Base-by-base conservation (phyloP, 2,888 invertebrate species). In the Drosophila ustulata region DNA sequence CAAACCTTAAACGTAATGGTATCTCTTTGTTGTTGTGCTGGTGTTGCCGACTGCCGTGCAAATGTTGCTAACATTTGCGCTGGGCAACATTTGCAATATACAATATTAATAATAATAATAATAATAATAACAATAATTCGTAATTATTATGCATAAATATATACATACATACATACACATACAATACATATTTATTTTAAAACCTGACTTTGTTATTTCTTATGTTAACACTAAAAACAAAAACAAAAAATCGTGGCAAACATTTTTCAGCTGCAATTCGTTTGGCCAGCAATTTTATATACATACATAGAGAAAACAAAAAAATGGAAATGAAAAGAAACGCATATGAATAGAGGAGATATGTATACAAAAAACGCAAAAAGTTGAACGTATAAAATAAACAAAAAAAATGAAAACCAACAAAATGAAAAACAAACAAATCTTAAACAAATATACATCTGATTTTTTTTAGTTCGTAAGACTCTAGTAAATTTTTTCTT, bases 401-500 rank as follows among this genome's bases (percentile, higher is more conserved):
- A 47, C 4, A 43, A 45, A 52, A 65, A 62, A 30, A 49, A 18
- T 43, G 56, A 57, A 55, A 45, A 32, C 62, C 55, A 53, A 56
- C 45, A 32, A 66, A 39, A 25, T 28, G 71, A 50, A 51, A 50
- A 52, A 55, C 39, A 69, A 79, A 66, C 71, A 75, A 88, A 83
- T 86, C 66, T 88, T 71, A 85, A 82, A 78, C 74, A 90, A 89
- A 81, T 82, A 83, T 89, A 86, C 84, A 90, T 90, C 90, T 87
- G 88, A 89, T 84, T 90, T 84, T 89, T 79, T 84, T 90, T 90
- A 91, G 83, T 87, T 81, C 80, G 66, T 89, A 90, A 90, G 89
- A 68, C 62, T 80, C 78, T 90, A 90, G 90, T 88, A 89, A 90
- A 90, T 90, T 90, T 91, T 90, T 90, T 91, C 78, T 71, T 91